These are phyloP conservation scores for Thalassoma bifasciatum DNA, from an alignment of 2,113 vertebrate genomes.

Conservation along the genomic window DNA sequence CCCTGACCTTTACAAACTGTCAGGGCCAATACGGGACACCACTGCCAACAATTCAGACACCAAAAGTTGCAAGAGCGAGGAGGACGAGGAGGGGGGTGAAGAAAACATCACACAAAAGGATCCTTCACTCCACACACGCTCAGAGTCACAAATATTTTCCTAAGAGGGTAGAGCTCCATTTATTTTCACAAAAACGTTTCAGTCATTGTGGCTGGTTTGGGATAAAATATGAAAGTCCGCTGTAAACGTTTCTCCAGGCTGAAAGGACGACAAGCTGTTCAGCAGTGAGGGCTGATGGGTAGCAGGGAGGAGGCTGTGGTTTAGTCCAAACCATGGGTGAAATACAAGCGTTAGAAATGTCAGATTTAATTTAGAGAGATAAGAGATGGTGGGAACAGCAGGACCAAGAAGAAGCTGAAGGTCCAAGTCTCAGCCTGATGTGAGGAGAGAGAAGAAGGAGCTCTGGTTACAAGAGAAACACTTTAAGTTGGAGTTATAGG, in stretches of 20 bases:
- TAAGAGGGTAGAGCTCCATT: conserved; percentile 46
- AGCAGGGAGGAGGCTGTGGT: conserved; percentile 22
- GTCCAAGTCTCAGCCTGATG: neutral
- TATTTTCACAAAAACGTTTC: conserved; percentile 38
- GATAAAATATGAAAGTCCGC: conserved; percentile 13
- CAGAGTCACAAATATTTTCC: conserved; percentile 67
- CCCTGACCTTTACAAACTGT: conserved; percentile 72
- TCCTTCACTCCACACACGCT: conserved; percentile 33
- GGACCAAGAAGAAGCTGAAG: neutral
- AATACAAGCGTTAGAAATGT: conserved; percentile 47
- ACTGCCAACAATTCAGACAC: conserved; percentile 46
- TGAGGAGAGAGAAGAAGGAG: conserved; percentile 4
- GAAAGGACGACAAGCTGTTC: conserved; percentile 4
- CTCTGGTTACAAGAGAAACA: conserved; percentile 16
- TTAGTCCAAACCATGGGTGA: conserved; percentile 53
- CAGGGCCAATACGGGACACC: conserved; percentile 20
- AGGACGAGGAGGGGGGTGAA: conserved; percentile 13
- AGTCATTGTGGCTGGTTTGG: conserved; percentile 10
- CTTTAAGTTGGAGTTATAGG: neutral
- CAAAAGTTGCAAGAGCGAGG: neutral
- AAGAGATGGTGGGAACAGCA: conserved; percentile 14
- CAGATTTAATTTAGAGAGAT: conserved; percentile 45
- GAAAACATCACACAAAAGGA: conserved; percentile 58
- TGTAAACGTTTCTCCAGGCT: conserved; percentile 15
- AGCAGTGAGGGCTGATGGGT: conserved; percentile 27